These are phyloP conservation scores for Temnothorax rugatulus DNA, from an alignment of 2,888 invertebrate species.

Conservation along the genomic window DNA sequence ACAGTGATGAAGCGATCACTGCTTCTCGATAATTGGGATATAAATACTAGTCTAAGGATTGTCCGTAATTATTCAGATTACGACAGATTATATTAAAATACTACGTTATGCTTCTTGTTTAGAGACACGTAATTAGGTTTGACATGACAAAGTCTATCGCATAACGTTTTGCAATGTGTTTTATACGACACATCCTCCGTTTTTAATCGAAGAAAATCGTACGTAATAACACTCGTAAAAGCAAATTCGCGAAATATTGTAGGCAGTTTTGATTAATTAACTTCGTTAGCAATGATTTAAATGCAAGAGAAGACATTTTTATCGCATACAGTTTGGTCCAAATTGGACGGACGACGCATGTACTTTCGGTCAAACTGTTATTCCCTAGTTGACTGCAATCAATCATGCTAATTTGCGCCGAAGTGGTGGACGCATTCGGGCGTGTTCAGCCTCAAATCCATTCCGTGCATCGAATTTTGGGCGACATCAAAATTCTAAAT, in stretches of 20 bases:
- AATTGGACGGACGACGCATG: not conserved
- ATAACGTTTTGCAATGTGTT: not conserved
- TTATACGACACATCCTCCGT: not conserved
- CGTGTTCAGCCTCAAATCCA: conserved; percentile 20
- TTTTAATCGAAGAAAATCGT: not conserved
- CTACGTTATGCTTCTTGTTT: not conserved
- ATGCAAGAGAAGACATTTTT: not conserved
- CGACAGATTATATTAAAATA: conserved; percentile 7
- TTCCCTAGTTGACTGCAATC: conserved; percentile 32
- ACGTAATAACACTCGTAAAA: not conserved
- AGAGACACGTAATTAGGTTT: not conserved
- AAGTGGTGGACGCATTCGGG: conserved; percentile 13
- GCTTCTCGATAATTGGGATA: not conserved
- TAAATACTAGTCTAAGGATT: not conserved
- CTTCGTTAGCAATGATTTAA: not conserved
- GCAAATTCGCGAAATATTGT: not conserved
- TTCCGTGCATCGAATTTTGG: conserved; percentile 33
- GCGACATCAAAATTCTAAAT: conserved; percentile 45
- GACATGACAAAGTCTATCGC: not conserved
- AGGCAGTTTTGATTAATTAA: not conserved
- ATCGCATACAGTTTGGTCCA: not conserved
- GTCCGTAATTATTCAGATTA: conserved; percentile 2
- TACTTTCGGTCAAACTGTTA: conserved; percentile 25
- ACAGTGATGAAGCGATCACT: not conserved
- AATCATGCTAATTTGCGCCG: conserved; percentile 50